These are phyloP conservation scores for Pegoplata infirma DNA, from an alignment of 2,888 invertebrate genomes.

Conservation along the genomic window DNA sequence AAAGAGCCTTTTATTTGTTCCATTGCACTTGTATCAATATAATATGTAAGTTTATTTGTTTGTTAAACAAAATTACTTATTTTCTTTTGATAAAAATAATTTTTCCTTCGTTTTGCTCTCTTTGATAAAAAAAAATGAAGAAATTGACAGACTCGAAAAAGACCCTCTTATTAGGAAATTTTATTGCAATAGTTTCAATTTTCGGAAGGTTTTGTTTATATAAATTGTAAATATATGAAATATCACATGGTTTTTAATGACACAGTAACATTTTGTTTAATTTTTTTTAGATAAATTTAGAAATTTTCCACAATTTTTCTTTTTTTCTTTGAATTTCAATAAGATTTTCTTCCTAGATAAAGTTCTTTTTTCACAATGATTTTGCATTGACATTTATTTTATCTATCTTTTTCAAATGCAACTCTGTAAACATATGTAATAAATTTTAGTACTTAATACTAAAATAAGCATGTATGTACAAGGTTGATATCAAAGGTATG, in stretches of 20 bases:
- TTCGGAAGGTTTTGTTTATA: neutral
- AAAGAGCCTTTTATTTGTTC: constrained; percentile 46
- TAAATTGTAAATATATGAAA: neutral
- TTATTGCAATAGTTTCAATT: neutral
- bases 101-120: constrained; percentile 4
- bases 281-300: neutral
- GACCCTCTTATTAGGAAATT: constrained; percentile 21
- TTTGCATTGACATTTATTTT: constrained; percentile 56
- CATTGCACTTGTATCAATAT: constrained; percentile 55
- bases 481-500: no score
- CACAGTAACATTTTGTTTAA: neutral
- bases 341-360: neutral
- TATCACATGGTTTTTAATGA: neutral
- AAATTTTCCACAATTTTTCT: neutral
- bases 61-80: constrained; percentile 10
- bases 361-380: constrained; percentile 53
- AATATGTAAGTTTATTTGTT: constrained; percentile 7
- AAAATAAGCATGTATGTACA: no score
- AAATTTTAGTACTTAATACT: no score
- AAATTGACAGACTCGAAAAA: constrained; percentile 52
- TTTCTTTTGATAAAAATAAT: constrained; percentile 15
- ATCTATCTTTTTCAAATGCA: constrained; percentile 47
- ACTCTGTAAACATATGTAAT: constrained; percentile 52
- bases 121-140: constrained; percentile 29
- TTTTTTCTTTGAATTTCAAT: no score